These are phyloP conservation scores for Tangara arthus DNA, from an alignment of 2,797 vertebrate species.

Conservation along the genomic window DNA sequence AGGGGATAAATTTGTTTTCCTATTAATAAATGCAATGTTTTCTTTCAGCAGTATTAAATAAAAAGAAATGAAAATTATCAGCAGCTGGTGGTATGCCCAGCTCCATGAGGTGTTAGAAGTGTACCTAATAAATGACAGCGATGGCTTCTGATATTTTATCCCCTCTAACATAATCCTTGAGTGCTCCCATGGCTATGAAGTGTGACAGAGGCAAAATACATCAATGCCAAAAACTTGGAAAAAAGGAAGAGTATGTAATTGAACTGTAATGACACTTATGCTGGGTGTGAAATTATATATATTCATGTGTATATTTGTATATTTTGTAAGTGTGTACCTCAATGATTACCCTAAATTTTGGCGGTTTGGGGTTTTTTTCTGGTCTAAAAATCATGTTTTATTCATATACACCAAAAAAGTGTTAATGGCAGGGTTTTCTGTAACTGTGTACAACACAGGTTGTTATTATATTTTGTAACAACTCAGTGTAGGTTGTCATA, in stretches of 20 bases:
- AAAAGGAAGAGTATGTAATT: not conserved
- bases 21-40: not conserved
- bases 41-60: constrained; percentile 13
- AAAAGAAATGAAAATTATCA: constrained; percentile 13
- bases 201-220: not conserved
- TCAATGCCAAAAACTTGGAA: not conserved
- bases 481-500: not conserved
- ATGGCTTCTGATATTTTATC: not conserved
- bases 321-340: not conserved
- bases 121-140: not conserved
- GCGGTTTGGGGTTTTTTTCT: rapidly evolving
- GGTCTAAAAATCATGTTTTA: not conserved
- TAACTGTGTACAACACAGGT: not conserved
- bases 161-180: not conserved
- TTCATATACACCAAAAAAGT: not conserved
- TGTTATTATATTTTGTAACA: not conserved
- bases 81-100: not conserved
- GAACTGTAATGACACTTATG: not conserved
- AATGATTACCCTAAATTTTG: not conserved
- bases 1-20: constrained; percentile 7
- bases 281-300: not conserved
- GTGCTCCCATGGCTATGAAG: not conserved
- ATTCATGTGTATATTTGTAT: not conserved
- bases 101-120: not conserved
- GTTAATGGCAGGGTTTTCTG: not conserved